These are phyloP conservation scores for Chiridota heheva DNA, from an alignment of 35 echinoderm and acorn worm genomes.

Conservation along the genomic window DNA sequence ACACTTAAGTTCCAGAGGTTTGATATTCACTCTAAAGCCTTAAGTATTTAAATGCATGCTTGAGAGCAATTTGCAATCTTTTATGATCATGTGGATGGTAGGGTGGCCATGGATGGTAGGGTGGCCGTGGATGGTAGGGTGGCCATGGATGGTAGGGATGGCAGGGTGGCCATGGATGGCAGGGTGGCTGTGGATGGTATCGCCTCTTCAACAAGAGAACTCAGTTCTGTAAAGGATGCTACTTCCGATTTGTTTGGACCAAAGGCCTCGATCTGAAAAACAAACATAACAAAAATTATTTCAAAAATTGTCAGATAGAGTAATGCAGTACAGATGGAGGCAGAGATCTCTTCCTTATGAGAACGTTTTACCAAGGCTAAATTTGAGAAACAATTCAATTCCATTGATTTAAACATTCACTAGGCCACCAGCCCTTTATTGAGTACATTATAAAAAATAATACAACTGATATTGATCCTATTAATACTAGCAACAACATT, in stretches of 20 bases:
- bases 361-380: background rate
- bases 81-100: too few species aligned
- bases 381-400: background rate
- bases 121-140: too few species aligned
- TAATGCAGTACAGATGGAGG: too few species aligned
- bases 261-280: slow-evolving; percentile 54
- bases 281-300: slow-evolving; percentile 8
- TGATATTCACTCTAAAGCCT: too few species aligned
- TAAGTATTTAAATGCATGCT: too few species aligned
- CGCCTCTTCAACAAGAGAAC: slow-evolving; percentile 39
- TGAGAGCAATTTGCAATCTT: too few species aligned
- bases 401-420: background rate
- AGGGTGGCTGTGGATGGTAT: too few species aligned
- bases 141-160: too few species aligned
- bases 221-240: slow-evolving; percentile 39
- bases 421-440: background rate
- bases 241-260: slow-evolving; percentile 41
- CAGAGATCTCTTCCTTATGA: background rate
- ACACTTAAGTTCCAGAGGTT: too few species aligned
- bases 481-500: background rate
- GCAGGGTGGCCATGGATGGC: too few species aligned
- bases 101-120: too few species aligned
- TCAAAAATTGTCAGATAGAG: background rate
- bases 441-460: background rate
- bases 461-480: background rate